Evolutionary conservation across 2,888 invertebrate species (phyloP), one percentile per base, ranked within the genome.

Genomic region (Drosophila eohydei): DNA sequence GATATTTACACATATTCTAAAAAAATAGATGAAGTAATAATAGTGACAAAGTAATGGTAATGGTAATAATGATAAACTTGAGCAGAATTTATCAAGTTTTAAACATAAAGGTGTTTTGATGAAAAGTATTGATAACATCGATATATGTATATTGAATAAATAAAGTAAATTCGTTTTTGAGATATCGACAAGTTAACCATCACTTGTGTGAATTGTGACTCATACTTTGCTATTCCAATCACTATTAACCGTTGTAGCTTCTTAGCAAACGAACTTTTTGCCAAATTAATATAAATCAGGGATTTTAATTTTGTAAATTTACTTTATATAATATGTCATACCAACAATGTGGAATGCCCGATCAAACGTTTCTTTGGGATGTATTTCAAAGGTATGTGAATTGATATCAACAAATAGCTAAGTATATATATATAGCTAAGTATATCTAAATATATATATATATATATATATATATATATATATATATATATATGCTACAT

Each of bases 301-400:
- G 48, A 32, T 50, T 32, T 32, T 21, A 8, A 21, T 52, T 52
- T 52, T 36, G 9, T 52, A 36, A n/a, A 26, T 26, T 52, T 26
- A 21, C 14, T 51, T 44, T 34, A 28, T 38, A 28, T 9, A 69
- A 80, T 59, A 92, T 92, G 92, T 73, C 91, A 36, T 95, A 95
- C 84, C 94, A 94, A 80, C 94, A 95, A 34, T 94, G 95, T 16
- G 94, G 95, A 38, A 95, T 96, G 95, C 96, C 97, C 0, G 95
- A 94, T 89, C 94, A 96, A 73, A 95, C 96, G 81, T 97, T 97
- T 91, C 93, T 97, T 26, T 96, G 96, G 96, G 95, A 96, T 85
- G 95, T 97, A 43, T 97, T 97, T 91, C 95, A 96, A 93, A 61
- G 71, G 71, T 76, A 59, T 26, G 32, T 46, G 14, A 6, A 30